phyloP scores from a whole-genome alignment of 92 coral and sea anemone genomes.

The Zoanthus gigantus region DNA sequence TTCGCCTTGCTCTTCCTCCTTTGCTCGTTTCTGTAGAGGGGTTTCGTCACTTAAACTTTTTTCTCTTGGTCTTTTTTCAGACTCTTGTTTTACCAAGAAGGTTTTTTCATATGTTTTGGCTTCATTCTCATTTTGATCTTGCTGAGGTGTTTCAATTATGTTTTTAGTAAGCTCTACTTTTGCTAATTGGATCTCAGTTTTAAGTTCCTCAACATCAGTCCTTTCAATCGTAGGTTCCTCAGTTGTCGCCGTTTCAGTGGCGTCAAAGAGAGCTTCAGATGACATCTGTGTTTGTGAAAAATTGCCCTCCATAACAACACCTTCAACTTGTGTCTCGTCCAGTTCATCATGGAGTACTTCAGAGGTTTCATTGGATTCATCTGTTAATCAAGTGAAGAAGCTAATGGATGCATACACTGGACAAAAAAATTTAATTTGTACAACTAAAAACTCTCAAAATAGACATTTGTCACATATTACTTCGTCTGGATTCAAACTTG shows the following conservation, averaged over 20 bases:
- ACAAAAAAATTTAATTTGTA: not conserved
- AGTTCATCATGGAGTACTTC: constrained; percentile 17
- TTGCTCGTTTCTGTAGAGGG: constrained; percentile 28
- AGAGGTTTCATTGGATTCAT: constrained; percentile 16
- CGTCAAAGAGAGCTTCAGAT: not conserved
- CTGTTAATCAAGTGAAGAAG: not conserved
- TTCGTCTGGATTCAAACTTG: too few relatives aligned
- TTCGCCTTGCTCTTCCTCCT: not conserved
- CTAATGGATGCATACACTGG: not conserved
- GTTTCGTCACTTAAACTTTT: constrained; percentile 22
- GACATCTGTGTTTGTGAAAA: constrained; percentile 6
- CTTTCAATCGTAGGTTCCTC: not conserved
- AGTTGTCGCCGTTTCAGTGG: not conserved
- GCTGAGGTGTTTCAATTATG: not conserved
- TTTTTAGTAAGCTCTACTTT: constrained; percentile 18
- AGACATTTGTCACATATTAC: too few relatives aligned
- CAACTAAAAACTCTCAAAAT: too few relatives aligned
- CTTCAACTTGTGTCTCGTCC: constrained; percentile 14
- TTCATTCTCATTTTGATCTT: not conserved
- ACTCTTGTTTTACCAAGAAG: not conserved
- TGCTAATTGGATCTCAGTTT: not conserved
- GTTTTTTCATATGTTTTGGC: constrained; percentile 8
- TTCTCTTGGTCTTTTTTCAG: constrained; percentile 26
- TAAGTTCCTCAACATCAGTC: not conserved
- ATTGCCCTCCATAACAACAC: constrained; percentile 33